Conservation (phyloP, 2,113 vertebrate genomes). For the Varanus salvator region DNA sequence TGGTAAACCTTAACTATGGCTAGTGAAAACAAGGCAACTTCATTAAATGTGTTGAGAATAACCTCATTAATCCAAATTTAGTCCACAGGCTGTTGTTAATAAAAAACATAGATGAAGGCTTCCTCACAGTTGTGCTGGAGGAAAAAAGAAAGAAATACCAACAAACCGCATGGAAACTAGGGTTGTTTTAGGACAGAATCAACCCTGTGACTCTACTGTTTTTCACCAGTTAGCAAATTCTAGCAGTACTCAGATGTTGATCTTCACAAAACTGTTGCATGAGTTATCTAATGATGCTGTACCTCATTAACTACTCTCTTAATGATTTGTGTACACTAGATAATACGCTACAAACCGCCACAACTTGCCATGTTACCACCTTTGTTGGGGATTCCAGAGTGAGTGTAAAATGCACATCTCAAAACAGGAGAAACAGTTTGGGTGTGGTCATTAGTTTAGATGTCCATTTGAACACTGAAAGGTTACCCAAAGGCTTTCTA, state of each 20-base stretch:
- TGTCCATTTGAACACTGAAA: not conserved
- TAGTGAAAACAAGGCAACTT: not conserved
- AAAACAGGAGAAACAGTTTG: conserved; percentile 3
- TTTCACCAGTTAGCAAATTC: conserved; percentile 47
- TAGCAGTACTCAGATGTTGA: conserved; percentile 57
- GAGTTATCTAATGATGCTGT: conserved; percentile 49
- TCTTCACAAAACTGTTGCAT: conserved; percentile 38
- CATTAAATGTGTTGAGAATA: not conserved
- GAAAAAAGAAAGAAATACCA: not conserved
- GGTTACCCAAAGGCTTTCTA: not conserved
- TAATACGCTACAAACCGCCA: conserved; percentile 19
- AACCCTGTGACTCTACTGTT: conserved; percentile 37
- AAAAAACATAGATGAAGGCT: not conserved
- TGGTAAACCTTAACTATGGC: not conserved
- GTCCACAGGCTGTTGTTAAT: not conserved
- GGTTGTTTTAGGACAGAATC: conserved; percentile 10
- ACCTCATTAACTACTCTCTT: conserved; percentile 47
- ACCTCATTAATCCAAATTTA: not conserved
- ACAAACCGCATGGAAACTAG: not conserved
- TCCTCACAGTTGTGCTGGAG: not conserved
- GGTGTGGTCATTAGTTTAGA: conserved; percentile 20
- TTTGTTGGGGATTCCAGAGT: conserved; percentile 33
- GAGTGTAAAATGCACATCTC: conserved; percentile 5
- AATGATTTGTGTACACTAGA: not conserved
- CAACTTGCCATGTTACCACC: not conserved